Percentiles rank a stretch among this genome's conserved stretches.
phyloP scores from a whole-genome alignment of 2,888 invertebrate genomes.

The Lypha dubia region DNA sequence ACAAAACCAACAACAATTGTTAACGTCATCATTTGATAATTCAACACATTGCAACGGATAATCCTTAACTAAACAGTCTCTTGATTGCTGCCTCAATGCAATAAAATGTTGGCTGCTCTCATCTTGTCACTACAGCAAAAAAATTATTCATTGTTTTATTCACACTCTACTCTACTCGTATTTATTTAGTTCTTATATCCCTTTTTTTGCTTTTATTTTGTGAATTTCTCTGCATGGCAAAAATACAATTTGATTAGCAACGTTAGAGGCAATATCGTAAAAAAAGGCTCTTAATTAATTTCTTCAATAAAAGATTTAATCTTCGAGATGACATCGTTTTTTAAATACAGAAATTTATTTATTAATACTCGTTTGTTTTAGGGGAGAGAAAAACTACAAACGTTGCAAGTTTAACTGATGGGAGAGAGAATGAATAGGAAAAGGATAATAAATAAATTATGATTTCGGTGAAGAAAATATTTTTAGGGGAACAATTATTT shows the following conservation, averaged over 20 bases:
- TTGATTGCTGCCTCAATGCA: conserved; percentile 51
- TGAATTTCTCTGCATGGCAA: conserved; percentile 17
- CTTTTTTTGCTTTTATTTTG: background rate
- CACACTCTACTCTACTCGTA: conserved; percentile 33
- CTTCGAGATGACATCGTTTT: conserved; percentile 20
- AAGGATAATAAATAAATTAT: background rate
- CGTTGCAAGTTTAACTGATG: background rate
- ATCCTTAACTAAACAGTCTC: conserved; percentile 77
- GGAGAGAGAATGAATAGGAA: background rate
- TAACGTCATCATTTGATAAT: conserved; percentile 70
- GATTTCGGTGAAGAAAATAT: background rate
- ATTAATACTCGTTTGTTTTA: background rate
- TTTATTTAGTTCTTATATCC: conserved; percentile 21
- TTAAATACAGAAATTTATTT: background rate
- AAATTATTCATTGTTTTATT: conserved; percentile 47
- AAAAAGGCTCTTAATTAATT: conserved; percentile 27
- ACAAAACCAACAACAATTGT: conserved; percentile 60
- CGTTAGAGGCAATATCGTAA: conserved; percentile 3
- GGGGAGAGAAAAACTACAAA: background rate
- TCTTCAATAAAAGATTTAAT: conserved; percentile 53
- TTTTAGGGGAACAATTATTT: too few species aligned
- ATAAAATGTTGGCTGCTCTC: conserved; percentile 48
- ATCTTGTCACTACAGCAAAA: conserved; percentile 71
- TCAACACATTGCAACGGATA: conserved; percentile 76
- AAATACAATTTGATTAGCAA: conserved; percentile 24